phyloP scores from a whole-genome alignment of 2,113 vertebrate species.

The Anseranas semipalmata region DNA sequence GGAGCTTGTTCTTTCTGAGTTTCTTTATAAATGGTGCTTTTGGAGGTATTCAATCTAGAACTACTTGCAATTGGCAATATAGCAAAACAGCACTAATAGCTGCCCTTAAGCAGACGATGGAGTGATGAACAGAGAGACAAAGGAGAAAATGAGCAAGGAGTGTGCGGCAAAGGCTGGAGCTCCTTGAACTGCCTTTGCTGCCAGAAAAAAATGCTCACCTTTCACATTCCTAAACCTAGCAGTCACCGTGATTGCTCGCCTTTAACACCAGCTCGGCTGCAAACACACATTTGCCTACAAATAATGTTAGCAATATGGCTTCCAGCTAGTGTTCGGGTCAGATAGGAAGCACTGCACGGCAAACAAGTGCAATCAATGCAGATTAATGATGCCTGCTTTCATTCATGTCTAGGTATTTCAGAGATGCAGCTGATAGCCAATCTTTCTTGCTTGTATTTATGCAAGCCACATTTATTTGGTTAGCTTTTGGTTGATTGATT shows the following conservation, averaged over 20 bases:
- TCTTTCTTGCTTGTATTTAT: slow-evolving; percentile 65
- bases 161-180: background rate
- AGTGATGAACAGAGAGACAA: background rate
- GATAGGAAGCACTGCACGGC: slow-evolving; percentile 16
- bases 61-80: background rate
- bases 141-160: background rate
- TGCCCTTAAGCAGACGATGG: background rate
- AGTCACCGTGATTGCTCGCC: background rate
- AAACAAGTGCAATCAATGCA: slow-evolving; percentile 64
- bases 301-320: background rate
- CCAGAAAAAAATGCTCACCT: slow-evolving; percentile 40
- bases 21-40: background rate
- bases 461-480: slow-evolving; percentile 63
- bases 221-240: slow-evolving; percentile 46
- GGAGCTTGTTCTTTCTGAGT: background rate
- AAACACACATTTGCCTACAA: slow-evolving; percentile 32
- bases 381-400: slow-evolving; percentile 68
- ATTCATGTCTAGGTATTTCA: slow-evolving; percentile 67
- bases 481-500: slow-evolving; percentile 71
- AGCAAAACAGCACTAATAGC: background rate
- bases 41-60: slow-evolving; percentile 11
- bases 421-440: slow-evolving; percentile 54
- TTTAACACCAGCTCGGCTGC: background rate
- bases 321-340: slow-evolving; percentile 30
- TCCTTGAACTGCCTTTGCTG: slow-evolving; percentile 4